Percentiles rank a stretch among this genome's conserved stretches.
phyloP scores from a whole-genome alignment of 2,888 invertebrate genomes.

The Drosophila trichaetosa region DNA sequence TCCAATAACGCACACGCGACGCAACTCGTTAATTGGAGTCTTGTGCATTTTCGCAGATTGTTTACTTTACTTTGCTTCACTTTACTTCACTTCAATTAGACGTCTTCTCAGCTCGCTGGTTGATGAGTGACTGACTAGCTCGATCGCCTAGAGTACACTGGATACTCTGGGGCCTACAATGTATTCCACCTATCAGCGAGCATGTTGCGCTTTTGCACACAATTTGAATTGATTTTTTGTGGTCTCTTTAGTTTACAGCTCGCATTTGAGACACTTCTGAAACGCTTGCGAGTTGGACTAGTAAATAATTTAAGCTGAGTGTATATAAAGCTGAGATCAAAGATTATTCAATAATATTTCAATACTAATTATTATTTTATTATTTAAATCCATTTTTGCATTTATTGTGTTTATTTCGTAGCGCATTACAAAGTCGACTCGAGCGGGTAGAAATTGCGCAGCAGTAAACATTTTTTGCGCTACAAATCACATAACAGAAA shows the following conservation, averaged over 20 bases:
- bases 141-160: not conserved
- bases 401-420: not conserved
- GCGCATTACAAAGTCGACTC: constrained; percentile 17
- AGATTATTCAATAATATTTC: not conserved
- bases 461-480: constrained; percentile 14
- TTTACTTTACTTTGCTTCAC: not conserved
- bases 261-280: not conserved
- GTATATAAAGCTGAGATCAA: too few relatives aligned
- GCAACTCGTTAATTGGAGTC: constrained; percentile 56
- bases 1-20: constrained; percentile 90
- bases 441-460: not conserved
- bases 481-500: constrained; percentile 39
- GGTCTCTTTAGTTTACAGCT: not conserved
- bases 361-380: not conserved
- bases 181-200: constrained; percentile 6
- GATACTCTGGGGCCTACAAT: constrained; percentile 3
- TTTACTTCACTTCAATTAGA: not conserved
- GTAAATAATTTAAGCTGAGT: not conserved
- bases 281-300: too few relatives aligned
- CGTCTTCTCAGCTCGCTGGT: constrained; percentile 32
- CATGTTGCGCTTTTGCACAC: not conserved
- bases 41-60: constrained; percentile 46
- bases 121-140: constrained; percentile 45
- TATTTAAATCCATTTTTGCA: too few relatives aligned
- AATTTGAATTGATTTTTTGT: not conserved